Evolutionary conservation across 2,888 invertebrate species (phyloP).

Genomic region (Syrphus vitripennis): DNA sequence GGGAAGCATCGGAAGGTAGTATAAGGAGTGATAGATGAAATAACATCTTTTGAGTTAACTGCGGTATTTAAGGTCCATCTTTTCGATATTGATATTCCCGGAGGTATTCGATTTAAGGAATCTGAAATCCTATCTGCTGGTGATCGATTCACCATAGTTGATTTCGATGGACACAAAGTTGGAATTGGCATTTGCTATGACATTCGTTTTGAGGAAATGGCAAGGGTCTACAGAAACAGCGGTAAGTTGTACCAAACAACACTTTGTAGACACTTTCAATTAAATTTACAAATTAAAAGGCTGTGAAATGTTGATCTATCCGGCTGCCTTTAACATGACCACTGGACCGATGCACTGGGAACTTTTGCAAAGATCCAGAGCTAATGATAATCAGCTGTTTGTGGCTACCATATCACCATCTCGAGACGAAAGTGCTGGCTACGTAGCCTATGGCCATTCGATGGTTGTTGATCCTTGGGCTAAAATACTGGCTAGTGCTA

Average conservation of each 20-base stretch:
- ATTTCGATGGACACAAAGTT: slow-evolving; percentile 87
- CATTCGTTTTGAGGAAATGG: slow-evolving; percentile 94
- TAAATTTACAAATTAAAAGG: slow-evolving; percentile 82
- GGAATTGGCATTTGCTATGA: slow-evolving; percentile 98
- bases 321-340: slow-evolving; percentile 97
- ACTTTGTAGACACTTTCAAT: neutral
- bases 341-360: slow-evolving; percentile 98
- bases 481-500: slow-evolving; percentile 86
- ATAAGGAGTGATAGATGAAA: too few relatives aligned
- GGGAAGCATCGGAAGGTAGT: slow-evolving; percentile 90
- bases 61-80: slow-evolving; percentile 85
- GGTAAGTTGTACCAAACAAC: slow-evolving; percentile 76
- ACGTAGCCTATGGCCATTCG: slow-evolving; percentile 95
- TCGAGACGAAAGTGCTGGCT: slow-evolving; percentile 89
- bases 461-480: slow-evolving; percentile 91
- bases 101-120: slow-evolving; percentile 95
- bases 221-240: slow-evolving; percentile 86
- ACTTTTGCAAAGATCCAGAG: slow-evolving; percentile 89
- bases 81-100: slow-evolving; percentile 97
- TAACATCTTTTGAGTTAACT: neutral
- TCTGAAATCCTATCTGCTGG: slow-evolving; percentile 92
- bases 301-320: slow-evolving; percentile 93
- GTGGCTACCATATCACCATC: slow-evolving; percentile 94
- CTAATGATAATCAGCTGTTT: slow-evolving; percentile 94
- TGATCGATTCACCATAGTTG: slow-evolving; percentile 87